phyloP scores from a whole-genome alignment of 2,888 invertebrate species.

The Nipponacmea schrenckii region DNA sequence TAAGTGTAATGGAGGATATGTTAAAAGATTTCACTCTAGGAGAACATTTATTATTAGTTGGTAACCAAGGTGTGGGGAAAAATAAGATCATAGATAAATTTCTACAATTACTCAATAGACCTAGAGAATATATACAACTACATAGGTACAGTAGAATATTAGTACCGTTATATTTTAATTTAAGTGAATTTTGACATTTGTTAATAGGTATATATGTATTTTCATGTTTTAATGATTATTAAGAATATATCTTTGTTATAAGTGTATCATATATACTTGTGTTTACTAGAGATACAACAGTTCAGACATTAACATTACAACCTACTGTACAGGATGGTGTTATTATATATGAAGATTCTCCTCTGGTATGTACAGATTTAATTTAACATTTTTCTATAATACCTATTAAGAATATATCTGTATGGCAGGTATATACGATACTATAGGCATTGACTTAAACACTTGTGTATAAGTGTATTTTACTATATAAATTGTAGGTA shows the following conservation, averaged over 20 bases:
- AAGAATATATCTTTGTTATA: neutral
- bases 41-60: slow-evolving; percentile 92
- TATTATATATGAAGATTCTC: slow-evolving; percentile 92
- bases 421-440: too few relatives aligned
- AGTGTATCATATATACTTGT: neutral
- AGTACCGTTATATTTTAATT: neutral
- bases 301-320: slow-evolving; percentile 90
- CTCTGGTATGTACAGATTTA: slow-evolving; percentile 77
- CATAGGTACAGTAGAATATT: slow-evolving; percentile 70
- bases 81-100: slow-evolving; percentile 95
- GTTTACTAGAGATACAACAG: slow-evolving; percentile 84
- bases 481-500: slow-evolving; percentile 45
- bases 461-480: too few relatives aligned
- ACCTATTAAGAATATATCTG: too few relatives aligned
- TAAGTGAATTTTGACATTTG: neutral
- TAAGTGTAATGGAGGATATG: slow-evolving; percentile 84
- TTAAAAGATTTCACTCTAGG: slow-evolving; percentile 90
- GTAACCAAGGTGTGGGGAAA: slow-evolving; percentile 94
- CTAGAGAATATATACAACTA: slow-evolving; percentile 93
- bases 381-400: too few relatives aligned
- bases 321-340: slow-evolving; percentile 90
- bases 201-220: neutral
- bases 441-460: too few relatives aligned
- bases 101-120: slow-evolving; percentile 85
- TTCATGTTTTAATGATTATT: neutral